Percentiles rank a stretch among this genome's conserved stretches.
Conservation (phyloP, 2,113 vertebrate genomes). For the Apodemus speciosus region DNA sequence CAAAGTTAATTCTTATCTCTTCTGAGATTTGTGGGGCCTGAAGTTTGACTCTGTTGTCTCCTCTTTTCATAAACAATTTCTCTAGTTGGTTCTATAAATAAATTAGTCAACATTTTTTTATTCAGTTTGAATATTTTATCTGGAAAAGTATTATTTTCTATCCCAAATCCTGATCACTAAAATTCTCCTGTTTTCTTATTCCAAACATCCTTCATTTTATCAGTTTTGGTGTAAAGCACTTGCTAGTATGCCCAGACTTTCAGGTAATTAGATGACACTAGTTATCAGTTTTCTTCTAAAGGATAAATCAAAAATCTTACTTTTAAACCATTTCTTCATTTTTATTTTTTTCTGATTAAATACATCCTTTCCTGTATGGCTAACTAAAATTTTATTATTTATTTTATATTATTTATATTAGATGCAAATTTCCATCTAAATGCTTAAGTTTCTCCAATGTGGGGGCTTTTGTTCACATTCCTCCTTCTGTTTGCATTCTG, state of each 20-base stretch:
- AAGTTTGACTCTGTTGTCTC: background rate
- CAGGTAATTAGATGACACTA: background rate
- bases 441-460: background rate
- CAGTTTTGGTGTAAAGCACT: background rate
- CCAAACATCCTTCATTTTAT: background rate
- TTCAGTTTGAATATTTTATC: constrained; percentile 21
- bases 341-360: background rate
- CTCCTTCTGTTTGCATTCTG: background rate
- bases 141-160: background rate
- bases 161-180: constrained; percentile 16
- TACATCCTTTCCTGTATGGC: background rate
- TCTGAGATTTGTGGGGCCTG: background rate
- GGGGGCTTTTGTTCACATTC: background rate
- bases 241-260: background rate
- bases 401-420: constrained; percentile 29
- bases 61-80: constrained; percentile 24
- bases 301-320: background rate
- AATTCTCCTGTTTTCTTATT: background rate
- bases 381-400: background rate
- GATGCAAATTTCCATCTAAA: constrained; percentile 28
- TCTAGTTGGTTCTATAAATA: background rate
- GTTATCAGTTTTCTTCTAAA: constrained; percentile 32
- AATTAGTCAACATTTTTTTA: background rate
- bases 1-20: constrained; percentile 1
- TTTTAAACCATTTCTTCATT: background rate